Evolutionary conservation across 2,888 invertebrate species (phyloP).

Genomic region (Carterocephalus palaemon): DNA sequence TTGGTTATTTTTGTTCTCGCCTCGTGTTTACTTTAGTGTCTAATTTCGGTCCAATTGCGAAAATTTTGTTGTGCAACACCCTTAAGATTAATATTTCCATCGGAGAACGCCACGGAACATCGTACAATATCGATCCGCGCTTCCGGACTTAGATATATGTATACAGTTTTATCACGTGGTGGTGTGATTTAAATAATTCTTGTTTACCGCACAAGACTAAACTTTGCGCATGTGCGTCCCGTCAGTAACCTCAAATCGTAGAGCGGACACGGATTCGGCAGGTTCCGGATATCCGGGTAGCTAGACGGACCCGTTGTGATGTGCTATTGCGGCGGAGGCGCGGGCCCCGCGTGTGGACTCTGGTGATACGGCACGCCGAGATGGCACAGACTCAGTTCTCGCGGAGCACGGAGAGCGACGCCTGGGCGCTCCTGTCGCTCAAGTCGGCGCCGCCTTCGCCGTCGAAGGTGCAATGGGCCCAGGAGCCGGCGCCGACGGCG

Average conservation of each 20-base stretch:
- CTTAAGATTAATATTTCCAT: conserved; percentile 57
- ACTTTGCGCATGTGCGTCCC: conserved; percentile 80
- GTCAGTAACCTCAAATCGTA: conserved; percentile 78
- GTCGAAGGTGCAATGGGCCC: conserved; percentile 89
- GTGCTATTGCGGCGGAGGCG: conserved; percentile 66
- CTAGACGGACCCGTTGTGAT: conserved; percentile 66
- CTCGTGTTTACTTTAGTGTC: conserved; percentile 80
- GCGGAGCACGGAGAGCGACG: conserved; percentile 90
- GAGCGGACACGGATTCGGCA: conserved; percentile 68
- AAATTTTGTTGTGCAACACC: conserved; percentile 70
- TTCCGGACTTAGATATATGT: conserved; percentile 71
- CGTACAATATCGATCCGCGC: conserved; percentile 68
- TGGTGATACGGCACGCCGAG: conserved; percentile 65
- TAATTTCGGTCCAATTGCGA: conserved; percentile 73
- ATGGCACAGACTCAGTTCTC: conserved; percentile 83
- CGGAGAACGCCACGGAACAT: conserved; percentile 44
- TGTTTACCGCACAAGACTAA: conserved; percentile 78
- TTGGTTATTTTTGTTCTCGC: conserved; percentile 80
- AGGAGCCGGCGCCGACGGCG: conserved; percentile 86
- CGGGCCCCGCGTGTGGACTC: conserved; percentile 68
- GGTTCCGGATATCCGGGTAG: conserved; percentile 77
- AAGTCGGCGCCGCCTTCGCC: conserved; percentile 94
- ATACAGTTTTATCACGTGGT: conserved; percentile 79
- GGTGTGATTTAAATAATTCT: conserved; percentile 80
- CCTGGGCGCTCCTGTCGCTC: conserved; percentile 92